These are phyloP conservation scores for Muraenolepis orangiensis DNA, from an alignment of 2,797 vertebrate species.

Conservation along the genomic window DNA sequence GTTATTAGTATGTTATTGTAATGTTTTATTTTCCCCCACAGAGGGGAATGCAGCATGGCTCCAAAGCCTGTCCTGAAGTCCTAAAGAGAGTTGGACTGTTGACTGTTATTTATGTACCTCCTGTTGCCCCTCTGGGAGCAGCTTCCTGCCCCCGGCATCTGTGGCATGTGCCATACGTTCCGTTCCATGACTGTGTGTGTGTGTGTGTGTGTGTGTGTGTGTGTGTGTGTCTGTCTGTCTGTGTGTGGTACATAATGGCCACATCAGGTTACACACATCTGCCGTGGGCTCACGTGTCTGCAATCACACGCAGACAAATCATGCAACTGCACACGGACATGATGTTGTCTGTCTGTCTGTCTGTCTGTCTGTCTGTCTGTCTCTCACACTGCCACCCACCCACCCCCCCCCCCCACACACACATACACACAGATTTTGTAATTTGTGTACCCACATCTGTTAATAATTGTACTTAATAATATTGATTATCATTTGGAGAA, in stretches of 20 bases:
- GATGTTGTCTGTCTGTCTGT: not conserved
- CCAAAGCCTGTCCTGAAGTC: not conserved
- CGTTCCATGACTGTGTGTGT: conserved; percentile 4
- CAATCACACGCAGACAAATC: conserved; percentile 1
- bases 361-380: too few species aligned
- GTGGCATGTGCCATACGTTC: conserved; percentile 20
- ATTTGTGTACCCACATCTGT: not conserved
- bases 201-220: conserved; percentile 1
- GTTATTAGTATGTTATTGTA: not conserved
- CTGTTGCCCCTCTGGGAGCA: not conserved
- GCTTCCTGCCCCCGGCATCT: conserved; percentile 25
- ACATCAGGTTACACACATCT: conserved; percentile 29
- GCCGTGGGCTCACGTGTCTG: not conserved
- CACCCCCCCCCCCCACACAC: not conserved
- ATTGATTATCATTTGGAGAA: not conserved
- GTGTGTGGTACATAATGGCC: conserved; percentile 17
- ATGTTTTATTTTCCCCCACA: not conserved
- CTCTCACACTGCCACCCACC: not conserved
- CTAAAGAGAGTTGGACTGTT: not conserved
- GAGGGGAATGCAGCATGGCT: not conserved
- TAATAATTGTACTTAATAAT: not conserved
- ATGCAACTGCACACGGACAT: not conserved
- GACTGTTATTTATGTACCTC: not conserved
- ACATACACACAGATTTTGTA: not conserved
- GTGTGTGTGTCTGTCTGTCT: conserved; percentile 8